Percentiles rank a stretch among this genome's conserved stretches.
Evolutionary conservation across 2,888 invertebrate genomes (phyloP).

Genomic region (Campoletis raptor): DNA sequence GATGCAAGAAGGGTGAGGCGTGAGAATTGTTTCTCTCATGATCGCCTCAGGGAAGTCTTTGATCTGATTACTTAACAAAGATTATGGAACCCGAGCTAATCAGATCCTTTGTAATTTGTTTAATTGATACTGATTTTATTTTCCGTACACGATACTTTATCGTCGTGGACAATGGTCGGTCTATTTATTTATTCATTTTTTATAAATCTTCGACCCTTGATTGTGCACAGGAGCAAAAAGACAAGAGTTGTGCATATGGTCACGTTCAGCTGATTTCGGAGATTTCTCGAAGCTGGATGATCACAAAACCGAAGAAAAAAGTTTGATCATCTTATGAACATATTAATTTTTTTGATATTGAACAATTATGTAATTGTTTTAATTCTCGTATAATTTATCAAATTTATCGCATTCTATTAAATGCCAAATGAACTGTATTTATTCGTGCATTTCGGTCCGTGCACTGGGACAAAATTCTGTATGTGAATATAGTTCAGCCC

Average conservation of each 20-base stretch:
- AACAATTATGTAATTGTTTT: background rate
- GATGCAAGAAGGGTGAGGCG: slow-evolving; percentile 52
- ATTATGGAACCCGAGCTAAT: slow-evolving; percentile 6
- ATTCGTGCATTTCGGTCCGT: slow-evolving; percentile 29
- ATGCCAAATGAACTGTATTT: slow-evolving; percentile 33
- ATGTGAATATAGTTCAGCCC: slow-evolving; percentile 60
- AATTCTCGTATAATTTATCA: background rate
- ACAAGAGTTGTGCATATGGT: too few relatives aligned
- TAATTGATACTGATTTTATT: background rate
- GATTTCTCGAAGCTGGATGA: too few relatives aligned
- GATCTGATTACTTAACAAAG: slow-evolving; percentile 34
- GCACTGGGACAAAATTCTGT: slow-evolving; percentile 44
- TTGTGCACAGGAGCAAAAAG: too few relatives aligned
- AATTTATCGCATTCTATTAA: background rate
- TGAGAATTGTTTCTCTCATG: slow-evolving; percentile 64
- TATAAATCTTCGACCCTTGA: too few relatives aligned
- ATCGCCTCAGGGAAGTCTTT: slow-evolving; percentile 40
- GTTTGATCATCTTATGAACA: too few relatives aligned
- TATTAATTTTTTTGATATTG: too few relatives aligned
- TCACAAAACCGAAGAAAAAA: too few relatives aligned
- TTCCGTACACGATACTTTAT: background rate
- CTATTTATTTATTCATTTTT: background rate
- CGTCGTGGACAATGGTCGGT: background rate
- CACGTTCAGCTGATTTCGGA: too few relatives aligned
- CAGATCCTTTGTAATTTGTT: background rate